Evolutionary conservation across 2,888 invertebrate species (phyloP).

Genomic region (Mellilla xanthometata): DNA sequence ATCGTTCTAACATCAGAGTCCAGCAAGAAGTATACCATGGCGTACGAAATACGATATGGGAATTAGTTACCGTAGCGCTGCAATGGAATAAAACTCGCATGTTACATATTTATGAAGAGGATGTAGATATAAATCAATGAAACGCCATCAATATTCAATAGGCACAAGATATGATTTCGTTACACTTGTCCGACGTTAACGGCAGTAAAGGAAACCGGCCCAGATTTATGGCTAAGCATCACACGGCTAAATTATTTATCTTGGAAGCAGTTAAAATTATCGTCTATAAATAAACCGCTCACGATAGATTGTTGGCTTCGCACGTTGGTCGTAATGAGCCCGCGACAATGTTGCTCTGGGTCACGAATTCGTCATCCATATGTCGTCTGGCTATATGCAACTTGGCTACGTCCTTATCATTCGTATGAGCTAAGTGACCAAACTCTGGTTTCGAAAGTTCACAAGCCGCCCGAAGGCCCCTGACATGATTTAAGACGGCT

Average conservation of each 20-base stretch:
- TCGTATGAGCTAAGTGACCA: too few relatives aligned
- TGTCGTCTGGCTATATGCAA: too few relatives aligned
- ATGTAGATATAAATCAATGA: slow-evolving; percentile 9
- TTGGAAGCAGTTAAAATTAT: slow-evolving; percentile 44
- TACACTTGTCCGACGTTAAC: slow-evolving; percentile 21
- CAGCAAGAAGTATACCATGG: too few relatives aligned
- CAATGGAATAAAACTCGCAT: too few relatives aligned
- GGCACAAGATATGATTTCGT: slow-evolving; percentile 21
- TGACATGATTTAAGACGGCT: too few relatives aligned
- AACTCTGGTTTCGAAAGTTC: too few relatives aligned
- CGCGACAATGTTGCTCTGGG: slow-evolving; percentile 21
- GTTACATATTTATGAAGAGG: neutral
- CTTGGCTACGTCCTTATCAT: too few relatives aligned
- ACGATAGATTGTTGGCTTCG: slow-evolving; percentile 31
- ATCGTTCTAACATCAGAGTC: too few relatives aligned
- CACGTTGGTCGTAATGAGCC: slow-evolving; percentile 31
- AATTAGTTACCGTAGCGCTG: too few relatives aligned
- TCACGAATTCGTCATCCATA: too few relatives aligned
- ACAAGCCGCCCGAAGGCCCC: too few relatives aligned
- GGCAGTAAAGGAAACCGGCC: slow-evolving; percentile 35
- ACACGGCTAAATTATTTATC: slow-evolving; percentile 43
- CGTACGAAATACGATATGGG: too few relatives aligned
- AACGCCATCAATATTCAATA: slow-evolving; percentile 13
- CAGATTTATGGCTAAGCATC: slow-evolving; percentile 40
- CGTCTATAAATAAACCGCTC: slow-evolving; percentile 42